Conservation (phyloP, 2,888 invertebrate genomes). For the Erannis defoliaria region DNA sequence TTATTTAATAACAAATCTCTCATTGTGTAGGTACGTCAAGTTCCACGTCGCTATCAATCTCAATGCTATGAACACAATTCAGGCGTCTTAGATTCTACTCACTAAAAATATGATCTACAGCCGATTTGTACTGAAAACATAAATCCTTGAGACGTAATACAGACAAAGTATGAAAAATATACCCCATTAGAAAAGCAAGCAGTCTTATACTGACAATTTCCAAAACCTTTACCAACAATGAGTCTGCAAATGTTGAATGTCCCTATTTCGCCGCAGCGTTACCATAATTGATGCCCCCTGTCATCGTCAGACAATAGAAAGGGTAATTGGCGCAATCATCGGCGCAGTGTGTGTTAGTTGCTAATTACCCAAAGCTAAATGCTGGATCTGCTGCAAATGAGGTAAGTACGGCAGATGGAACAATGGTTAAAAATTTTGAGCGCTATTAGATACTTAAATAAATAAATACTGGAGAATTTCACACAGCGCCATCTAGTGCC, state of each 20-base stretch:
- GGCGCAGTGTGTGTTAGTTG: conserved; percentile 14
- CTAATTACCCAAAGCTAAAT: conserved; percentile 31
- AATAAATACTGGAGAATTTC: too few species aligned
- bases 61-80: too few species aligned
- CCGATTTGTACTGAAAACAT: too few species aligned
- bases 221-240: neutral
- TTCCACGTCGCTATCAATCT: too few species aligned
- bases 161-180: neutral
- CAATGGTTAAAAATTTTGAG: neutral
- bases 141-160: neutral
- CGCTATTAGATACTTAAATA: too few species aligned
- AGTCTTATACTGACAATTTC: neutral
- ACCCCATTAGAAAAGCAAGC: neutral
- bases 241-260: neutral
- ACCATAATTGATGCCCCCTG: conserved; percentile 9
- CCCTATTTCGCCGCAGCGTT: neutral
- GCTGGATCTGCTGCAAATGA: conserved; percentile 24
- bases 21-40: too few species aligned
- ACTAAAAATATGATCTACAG: too few species aligned
- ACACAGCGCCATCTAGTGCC: too few species aligned
- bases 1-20: too few species aligned
- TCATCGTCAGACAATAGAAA: conserved; percentile 20
- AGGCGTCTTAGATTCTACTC: too few species aligned
- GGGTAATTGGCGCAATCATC: conserved; percentile 22
- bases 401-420: conserved; percentile 12